Conservation (phyloP, 2,113 vertebrate species). For the Mustela nigripes region DNA sequence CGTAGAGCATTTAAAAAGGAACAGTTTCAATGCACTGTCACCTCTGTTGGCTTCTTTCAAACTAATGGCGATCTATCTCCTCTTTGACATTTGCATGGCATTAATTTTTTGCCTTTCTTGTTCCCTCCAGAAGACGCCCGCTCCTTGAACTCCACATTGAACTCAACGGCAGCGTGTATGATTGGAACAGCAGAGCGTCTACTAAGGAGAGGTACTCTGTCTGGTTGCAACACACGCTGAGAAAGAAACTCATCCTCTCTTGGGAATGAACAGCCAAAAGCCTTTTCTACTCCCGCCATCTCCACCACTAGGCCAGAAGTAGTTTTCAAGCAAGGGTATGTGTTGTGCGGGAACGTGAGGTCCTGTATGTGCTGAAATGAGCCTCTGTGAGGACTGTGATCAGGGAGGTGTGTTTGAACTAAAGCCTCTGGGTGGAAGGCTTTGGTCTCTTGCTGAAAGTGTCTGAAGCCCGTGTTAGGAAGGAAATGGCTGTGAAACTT, state of each 20-base stretch:
- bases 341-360: neutral
- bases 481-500: neutral
- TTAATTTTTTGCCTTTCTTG: slow-evolving; percentile 65
- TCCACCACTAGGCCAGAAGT: neutral
- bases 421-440: neutral
- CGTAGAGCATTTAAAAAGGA: neutral
- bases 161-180: slow-evolving; percentile 90
- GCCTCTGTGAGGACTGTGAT: neutral
- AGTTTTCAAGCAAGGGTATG: neutral
- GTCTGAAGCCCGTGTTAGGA: neutral
- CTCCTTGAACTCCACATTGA: slow-evolving; percentile 91
- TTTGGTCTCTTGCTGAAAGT: neutral
- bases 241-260: slow-evolving; percentile 91
- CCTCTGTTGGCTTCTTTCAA: slow-evolving; percentile 50
- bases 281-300: neutral
- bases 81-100: neutral
- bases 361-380: neutral
- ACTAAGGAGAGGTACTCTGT: slow-evolving; percentile 86
- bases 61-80: neutral
- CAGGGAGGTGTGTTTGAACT: neutral
- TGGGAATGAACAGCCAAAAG: slow-evolving; percentile 7
- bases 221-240: slow-evolving; percentile 92
- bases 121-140: slow-evolving; percentile 87
- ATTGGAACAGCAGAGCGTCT: slow-evolving; percentile 87
- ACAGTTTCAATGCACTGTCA: neutral